Percentiles rank a stretch among this genome's conserved stretches.
Evolutionary conservation across 2,113 vertebrate genomes (phyloP).

Genomic region (Sakesphorus luctuosus): DNA sequence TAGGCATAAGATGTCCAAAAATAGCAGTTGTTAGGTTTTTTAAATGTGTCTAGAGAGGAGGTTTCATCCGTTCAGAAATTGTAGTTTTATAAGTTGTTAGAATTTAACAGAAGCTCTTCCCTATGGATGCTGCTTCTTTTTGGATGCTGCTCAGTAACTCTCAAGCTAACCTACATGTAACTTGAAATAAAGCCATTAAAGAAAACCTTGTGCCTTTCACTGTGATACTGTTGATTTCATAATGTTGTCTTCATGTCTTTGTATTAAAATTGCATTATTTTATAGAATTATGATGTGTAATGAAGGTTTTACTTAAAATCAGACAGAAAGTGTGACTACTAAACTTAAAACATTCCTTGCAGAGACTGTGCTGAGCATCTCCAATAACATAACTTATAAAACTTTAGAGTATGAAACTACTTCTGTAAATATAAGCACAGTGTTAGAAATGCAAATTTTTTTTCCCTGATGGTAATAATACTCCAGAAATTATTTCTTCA

Average conservation of each 20-base stretch:
- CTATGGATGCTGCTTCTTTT: neutral
- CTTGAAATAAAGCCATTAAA: neutral
- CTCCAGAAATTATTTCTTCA: neutral
- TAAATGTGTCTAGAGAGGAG: neutral
- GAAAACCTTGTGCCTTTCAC: neutral
- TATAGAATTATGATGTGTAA: neutral
- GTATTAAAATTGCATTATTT: neutral
- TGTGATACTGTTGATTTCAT: neutral
- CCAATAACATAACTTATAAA: neutral
- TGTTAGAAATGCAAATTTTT: neutral
- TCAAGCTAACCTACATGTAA: neutral
- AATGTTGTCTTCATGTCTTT: neutral
- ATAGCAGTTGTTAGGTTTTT: neutral
- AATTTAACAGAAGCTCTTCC: neutral
- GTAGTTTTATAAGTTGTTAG: neutral
- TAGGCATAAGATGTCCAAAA: neutral
- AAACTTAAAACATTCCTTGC: neutral
- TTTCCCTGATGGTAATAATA: neutral
- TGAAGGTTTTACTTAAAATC: neutral
- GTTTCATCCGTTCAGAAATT: neutral
- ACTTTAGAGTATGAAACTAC: neutral
- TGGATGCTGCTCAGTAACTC: neutral
- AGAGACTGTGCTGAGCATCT: neutral
- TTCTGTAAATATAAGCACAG: neutral
- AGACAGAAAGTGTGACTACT: neutral